Percentiles rank a stretch among this genome's conserved stretches.
Conservation (phyloP, 2,888 invertebrate species). For the Chirona hameri region DNA sequence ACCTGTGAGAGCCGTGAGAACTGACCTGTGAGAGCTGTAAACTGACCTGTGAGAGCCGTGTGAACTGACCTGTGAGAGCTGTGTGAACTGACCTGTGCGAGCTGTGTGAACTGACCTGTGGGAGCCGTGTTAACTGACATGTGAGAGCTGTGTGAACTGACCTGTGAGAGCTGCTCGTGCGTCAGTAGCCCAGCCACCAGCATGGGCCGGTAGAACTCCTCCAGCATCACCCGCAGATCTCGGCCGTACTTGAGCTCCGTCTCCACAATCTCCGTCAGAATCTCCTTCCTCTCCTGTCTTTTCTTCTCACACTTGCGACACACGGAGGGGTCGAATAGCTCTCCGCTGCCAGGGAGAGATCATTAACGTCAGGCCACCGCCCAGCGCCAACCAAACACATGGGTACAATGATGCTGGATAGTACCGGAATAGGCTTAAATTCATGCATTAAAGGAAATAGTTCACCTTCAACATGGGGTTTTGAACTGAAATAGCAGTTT, state of each 20-base stretch:
- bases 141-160: neutral
- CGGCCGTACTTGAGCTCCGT: slow-evolving; percentile 94
- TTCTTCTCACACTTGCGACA: slow-evolving; percentile 86
- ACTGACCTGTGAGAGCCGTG: neutral
- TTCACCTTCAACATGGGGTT: no score
- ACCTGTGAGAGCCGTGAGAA: no score
- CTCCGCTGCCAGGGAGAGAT: slow-evolving; percentile 51
- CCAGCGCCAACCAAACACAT: neutral
- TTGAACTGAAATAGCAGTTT: no score
- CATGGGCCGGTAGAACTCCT: slow-evolving; percentile 89
- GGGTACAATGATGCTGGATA: no score
- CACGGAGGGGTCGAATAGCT: slow-evolving; percentile 67
- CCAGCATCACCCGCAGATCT: slow-evolving; percentile 84
- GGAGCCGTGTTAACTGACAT: neutral
- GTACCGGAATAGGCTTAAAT: no score
- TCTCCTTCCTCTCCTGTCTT: slow-evolving; percentile 85
- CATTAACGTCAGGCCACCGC: slow-evolving; percentile 31
- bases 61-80: no score
- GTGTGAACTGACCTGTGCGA: no score
- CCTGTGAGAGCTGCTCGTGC: slow-evolving; percentile 69
- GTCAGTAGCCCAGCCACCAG: slow-evolving; percentile 83
- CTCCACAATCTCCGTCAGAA: slow-evolving; percentile 90
- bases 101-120: no score
- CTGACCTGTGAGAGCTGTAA: neutral
- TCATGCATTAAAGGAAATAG: no score